These are phyloP conservation scores for Uloborus diversus DNA, from an alignment of 1,140 invertebrate species.

Conservation along the genomic window DNA sequence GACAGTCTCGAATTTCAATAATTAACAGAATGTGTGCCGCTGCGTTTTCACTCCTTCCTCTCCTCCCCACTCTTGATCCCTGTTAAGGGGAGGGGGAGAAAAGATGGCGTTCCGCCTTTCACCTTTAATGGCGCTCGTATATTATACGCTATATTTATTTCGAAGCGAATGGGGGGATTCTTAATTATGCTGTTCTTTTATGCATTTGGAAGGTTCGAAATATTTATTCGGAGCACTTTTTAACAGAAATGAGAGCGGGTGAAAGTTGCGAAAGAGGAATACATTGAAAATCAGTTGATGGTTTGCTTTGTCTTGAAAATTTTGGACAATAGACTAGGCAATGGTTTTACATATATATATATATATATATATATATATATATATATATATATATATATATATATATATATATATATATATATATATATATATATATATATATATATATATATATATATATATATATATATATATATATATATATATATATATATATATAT, in stretches of 20 bases:
- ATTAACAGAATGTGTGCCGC: conserved; percentile 21
- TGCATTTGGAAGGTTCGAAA: conserved; percentile 11
- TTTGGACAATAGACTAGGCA: too few relatives aligned
- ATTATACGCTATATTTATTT: conserved; percentile 27
- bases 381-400: too few relatives aligned
- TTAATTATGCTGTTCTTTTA: conserved; percentile 37
- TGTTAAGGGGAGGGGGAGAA: background rate
- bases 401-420: too few relatives aligned
- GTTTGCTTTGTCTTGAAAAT: too few relatives aligned
- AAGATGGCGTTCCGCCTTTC: background rate
- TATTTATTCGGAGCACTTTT: conserved; percentile 3
- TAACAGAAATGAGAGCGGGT: background rate
- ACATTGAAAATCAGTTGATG: background rate
- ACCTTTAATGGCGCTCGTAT: background rate
- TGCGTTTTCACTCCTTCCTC: background rate
- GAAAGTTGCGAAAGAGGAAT: background rate
- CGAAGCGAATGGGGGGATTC: background rate
- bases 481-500: too few relatives aligned
- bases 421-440: too few relatives aligned
- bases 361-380: too few relatives aligned
- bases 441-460: too few relatives aligned
- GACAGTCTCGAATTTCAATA: conserved; percentile 41
- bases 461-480: too few relatives aligned
- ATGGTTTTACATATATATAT: too few relatives aligned
- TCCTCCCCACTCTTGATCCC: background rate